These are phyloP conservation scores for Hipposideros armiger DNA, from an alignment of 2,113 vertebrate genomes.

Conservation along the genomic window DNA sequence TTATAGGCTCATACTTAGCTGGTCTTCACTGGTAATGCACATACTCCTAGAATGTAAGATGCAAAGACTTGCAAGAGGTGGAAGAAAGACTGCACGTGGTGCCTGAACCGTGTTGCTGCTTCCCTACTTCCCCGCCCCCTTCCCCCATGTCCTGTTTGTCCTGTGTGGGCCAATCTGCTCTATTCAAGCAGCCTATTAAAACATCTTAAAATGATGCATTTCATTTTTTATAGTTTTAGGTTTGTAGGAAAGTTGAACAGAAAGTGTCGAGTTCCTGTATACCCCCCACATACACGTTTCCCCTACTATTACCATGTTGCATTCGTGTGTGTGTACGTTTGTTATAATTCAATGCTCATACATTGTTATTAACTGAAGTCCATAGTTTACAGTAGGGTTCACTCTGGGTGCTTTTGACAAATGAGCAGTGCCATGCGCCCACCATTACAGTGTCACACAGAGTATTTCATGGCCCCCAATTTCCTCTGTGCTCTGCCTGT, in stretches of 20 bases:
- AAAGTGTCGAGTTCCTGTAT: neutral
- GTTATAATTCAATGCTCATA: neutral
- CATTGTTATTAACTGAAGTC: neutral
- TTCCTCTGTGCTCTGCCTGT: too few species aligned
- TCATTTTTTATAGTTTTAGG: neutral
- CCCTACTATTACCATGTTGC: neutral
- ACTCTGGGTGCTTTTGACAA: neutral
- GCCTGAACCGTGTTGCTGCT: accelerated
- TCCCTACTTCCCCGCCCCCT: accelerated
- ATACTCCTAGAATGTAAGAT: neutral
- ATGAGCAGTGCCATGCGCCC: too few species aligned
- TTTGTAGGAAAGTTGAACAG: neutral
- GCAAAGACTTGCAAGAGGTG: neutral
- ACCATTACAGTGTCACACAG: too few species aligned
- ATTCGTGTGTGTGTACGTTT: neutral
- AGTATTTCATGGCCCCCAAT: too few species aligned
- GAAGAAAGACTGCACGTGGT: neutral
- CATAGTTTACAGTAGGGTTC: neutral
- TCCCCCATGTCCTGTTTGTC: accelerated
- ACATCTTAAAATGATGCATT: neutral
- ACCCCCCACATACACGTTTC: neutral
- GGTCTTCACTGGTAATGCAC: neutral
- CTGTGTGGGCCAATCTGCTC: neutral
- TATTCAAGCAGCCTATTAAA: neutral
- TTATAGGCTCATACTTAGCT: neutral